Percentiles rank a stretch among this genome's conserved stretches.
phyloP scores from a whole-genome alignment of 2,888 invertebrate species.

The Clitarchus hookeri region DNA sequence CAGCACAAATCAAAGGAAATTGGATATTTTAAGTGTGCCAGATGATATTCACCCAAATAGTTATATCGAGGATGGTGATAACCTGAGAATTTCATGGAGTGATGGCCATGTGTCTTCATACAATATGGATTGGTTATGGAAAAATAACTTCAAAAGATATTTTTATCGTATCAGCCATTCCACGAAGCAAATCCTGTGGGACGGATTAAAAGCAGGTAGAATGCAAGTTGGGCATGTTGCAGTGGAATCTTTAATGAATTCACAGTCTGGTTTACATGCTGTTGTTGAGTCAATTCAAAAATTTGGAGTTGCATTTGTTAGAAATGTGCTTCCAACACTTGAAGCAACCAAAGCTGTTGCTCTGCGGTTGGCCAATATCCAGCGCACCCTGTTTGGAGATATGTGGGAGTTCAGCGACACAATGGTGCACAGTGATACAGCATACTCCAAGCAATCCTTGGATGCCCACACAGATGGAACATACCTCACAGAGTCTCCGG shows the following conservation, averaged over 20 bases:
- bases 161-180: conserved; percentile 28
- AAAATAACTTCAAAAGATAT: conserved; percentile 47
- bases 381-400: conserved; percentile 73
- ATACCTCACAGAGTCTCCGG: conserved; percentile 75
- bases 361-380: conserved; percentile 64
- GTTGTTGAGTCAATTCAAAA: conserved; percentile 60
- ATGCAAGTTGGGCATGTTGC: conserved; percentile 45
- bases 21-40: conserved; percentile 62
- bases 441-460: conserved; percentile 70
- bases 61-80: conserved; percentile 50
- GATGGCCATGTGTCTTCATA: conserved; percentile 63
- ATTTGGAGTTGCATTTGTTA: conserved; percentile 56
- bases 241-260: conserved; percentile 56
- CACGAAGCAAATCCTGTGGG: conserved; percentile 56
- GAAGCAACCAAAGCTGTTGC: conserved; percentile 61
- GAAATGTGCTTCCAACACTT: conserved; percentile 51
- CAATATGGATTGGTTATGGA: conserved; percentile 56
- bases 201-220: conserved; percentile 53
- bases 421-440: conserved; percentile 69
- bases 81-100: conserved; percentile 56
- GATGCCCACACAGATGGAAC: conserved; percentile 79
- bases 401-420: conserved; percentile 70
- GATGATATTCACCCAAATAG: conserved; percentile 54
- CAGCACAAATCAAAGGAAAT: conserved; percentile 63
- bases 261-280: conserved; percentile 54